Evolutionary conservation across 2,113 vertebrate species (phyloP), one percentile per base, ranked within the genome.

Genomic region (Micromys minutus): DNA sequence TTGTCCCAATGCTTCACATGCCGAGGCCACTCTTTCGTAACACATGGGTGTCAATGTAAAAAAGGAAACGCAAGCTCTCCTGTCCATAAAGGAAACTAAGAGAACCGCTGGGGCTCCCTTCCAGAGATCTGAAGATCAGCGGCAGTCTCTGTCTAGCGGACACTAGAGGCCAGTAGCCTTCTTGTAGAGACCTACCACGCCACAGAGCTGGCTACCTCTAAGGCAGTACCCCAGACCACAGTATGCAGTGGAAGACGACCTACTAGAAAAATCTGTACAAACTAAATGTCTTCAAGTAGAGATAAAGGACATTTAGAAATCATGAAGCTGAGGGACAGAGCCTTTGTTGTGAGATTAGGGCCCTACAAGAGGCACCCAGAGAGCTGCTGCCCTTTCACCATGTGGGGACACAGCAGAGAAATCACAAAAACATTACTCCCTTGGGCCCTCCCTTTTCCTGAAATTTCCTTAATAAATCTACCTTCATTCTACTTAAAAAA

Each of bases 21-120:
- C 76, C 65, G 21, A n/a, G 75, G 24, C 47, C 45, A 77, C 87
- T 75, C n/a, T 90, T 95, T 87, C 90, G 61, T 55, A 95, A 94
- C 19, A 79, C n/a, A 47, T 10, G 15, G 59, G 34, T 89, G 85
- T 87, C 85, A 71, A 74, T 69, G 87, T 85, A 86, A 76, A 75
- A 76, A 94, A 81, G 92, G 93, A 90, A 94, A 71, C 3, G 52
- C 65, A 87, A 76, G 74, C 74, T 69, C 50, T 81, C 79, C 45
- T 87, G 79, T 89, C 89, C 86, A 81, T 26, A 87, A 69, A 92
- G 92, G 75, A 81, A 83, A 83, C 59, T 6, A 75, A 85, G 52
- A 88, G 79, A 65, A n/a, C 61, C 36, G n/a, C 42, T 13, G n/a
- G 26, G 61, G 29, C 42, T 67, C 61, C 55, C 65, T 5, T 69